Evolutionary conservation across 2,113 vertebrate genomes (phyloP), one percentile per base, ranked within the genome.

Genomic region (Cynopterus brachyotis): DNA sequence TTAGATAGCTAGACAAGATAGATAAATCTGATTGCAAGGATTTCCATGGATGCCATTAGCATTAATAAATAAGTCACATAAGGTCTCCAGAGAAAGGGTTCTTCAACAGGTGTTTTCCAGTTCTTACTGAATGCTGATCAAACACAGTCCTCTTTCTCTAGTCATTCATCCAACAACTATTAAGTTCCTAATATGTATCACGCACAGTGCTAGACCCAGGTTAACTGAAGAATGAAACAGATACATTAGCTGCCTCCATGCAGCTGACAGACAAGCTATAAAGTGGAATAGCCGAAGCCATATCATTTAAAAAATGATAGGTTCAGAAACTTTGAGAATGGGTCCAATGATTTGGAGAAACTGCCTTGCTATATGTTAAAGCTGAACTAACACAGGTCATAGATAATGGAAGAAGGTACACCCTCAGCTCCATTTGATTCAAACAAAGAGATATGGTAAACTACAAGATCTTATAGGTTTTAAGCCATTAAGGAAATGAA

Each of bases 271-370:
- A 79, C 26, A 89, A 86, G 75, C 70, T 90, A 75, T 53, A 70
- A 47, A 95, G 30, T 60, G 47, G 20, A 26, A 76, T 55, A 87
- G 75, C 20, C 26, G 55, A 94, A 91, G 17, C 17, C n/a, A 12
- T 28, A 45, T 40, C 32, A 57, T 62, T 84, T 19, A 57, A 80
- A 88, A 62, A 53, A 53, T 22, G 50, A 81, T 42, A 92, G 22
- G 30, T 80, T 95, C 42, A 97, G 81, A 92, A 94, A 83, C 76
- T 94, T 30, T 73, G 22, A 91, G 70, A 91, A 91, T 66, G 5
- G 47, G 24, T 59, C 24, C 6, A 89, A 17, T 62, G 53, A 91
- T 90, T 19, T 90, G 15, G 59, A 42, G 42, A 81, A 95, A 87
- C 78, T 60, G 16, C 59, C 64, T 40, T 95, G 81, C 47, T 69